These are phyloP conservation scores for Amphibalanus amphitrite DNA, from an alignment of 1,140 invertebrate genomes.

Conservation along the genomic window DNA sequence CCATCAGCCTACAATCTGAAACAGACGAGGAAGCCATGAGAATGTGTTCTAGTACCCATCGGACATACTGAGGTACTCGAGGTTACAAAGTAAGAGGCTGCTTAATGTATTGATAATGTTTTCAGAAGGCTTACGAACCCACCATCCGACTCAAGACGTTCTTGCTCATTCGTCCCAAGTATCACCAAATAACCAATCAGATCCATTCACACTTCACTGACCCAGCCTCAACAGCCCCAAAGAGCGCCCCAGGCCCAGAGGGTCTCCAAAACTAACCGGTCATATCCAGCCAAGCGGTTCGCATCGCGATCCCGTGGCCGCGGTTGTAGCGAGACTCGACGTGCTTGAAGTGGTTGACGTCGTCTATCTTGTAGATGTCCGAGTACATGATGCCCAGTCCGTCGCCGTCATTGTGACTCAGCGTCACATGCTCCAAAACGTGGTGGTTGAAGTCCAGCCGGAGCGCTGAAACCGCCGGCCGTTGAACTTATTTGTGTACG, in stretches of 20 bases:
- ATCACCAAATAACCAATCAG: slow-evolving; percentile 5
- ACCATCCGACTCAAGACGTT: too few species aligned
- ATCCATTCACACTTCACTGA: too few species aligned
- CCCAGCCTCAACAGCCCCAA: too few species aligned
- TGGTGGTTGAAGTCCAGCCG: slow-evolving; percentile 93
- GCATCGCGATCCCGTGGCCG: slow-evolving; percentile 72
- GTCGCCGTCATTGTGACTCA: slow-evolving; percentile 66
- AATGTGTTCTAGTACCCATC: too few species aligned
- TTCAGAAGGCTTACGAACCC: too few species aligned
- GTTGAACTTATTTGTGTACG: too few species aligned
- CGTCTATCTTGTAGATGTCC: slow-evolving; percentile 68
- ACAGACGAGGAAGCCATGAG: too few species aligned
- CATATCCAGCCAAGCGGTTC: slow-evolving; percentile 66
- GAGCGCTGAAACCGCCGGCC: slow-evolving; percentile 46
- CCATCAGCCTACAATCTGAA: slow-evolving; percentile 47
- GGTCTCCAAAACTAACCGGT: slow-evolving; percentile 33
- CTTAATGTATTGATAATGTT: too few species aligned
- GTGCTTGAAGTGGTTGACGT: slow-evolving; percentile 39
- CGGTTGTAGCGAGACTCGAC: slow-evolving; percentile 38
- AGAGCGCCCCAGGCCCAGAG: too few species aligned
- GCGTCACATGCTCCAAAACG: slow-evolving; percentile 60
- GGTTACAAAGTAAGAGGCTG: too few species aligned
- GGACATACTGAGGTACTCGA: too few species aligned
- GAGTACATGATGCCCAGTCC: slow-evolving; percentile 75
- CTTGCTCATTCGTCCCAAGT: too few species aligned